Evolutionary conservation across 2,888 invertebrate genomes (phyloP).

Genomic region (Drosophila dives): DNA sequence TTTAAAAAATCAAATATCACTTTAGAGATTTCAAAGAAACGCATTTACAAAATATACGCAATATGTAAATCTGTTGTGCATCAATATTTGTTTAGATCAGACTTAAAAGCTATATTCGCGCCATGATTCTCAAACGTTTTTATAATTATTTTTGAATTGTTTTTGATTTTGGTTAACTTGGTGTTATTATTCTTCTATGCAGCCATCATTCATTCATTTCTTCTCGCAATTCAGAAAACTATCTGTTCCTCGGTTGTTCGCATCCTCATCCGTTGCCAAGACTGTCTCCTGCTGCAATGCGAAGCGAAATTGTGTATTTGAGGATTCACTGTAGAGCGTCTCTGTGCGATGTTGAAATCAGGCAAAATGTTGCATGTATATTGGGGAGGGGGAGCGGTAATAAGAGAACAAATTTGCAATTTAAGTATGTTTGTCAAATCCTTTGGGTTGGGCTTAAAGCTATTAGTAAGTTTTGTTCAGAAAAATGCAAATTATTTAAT

Average conservation of each 20-base stretch:
- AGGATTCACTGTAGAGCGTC: conserved; percentile 79
- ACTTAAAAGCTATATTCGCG: conserved; percentile 55
- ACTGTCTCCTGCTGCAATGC: conserved; percentile 65
- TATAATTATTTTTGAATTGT: conserved; percentile 24
- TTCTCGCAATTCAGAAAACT: conserved; percentile 57
- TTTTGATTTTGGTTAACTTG: conserved; percentile 64
- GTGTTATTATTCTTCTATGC: conserved; percentile 27
- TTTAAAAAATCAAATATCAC: background rate
- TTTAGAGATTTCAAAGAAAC: conserved; percentile 1
- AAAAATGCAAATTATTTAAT: conserved; percentile 49
- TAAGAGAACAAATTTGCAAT: conserved; percentile 72
- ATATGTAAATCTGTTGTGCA: conserved; percentile 31
- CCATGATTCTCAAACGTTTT: conserved; percentile 26
- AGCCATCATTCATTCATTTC: conserved; percentile 49
- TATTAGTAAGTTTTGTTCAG: conserved; percentile 39
- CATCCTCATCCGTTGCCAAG: conserved; percentile 49
- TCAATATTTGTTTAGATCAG: conserved; percentile 35
- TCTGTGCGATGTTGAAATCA: conserved; percentile 48
- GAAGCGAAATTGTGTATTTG: conserved; percentile 70
- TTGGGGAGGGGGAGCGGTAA: conserved; percentile 55
- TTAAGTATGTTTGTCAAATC: conserved; percentile 64
- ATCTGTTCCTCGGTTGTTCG: conserved; percentile 32
- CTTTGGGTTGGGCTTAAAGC: conserved; percentile 44
- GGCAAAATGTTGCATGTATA: conserved; percentile 45
- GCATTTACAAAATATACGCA: background rate